phyloP scores from a whole-genome alignment of 1,140 invertebrate species.

The Pentalonia nigronervosa region DNA sequence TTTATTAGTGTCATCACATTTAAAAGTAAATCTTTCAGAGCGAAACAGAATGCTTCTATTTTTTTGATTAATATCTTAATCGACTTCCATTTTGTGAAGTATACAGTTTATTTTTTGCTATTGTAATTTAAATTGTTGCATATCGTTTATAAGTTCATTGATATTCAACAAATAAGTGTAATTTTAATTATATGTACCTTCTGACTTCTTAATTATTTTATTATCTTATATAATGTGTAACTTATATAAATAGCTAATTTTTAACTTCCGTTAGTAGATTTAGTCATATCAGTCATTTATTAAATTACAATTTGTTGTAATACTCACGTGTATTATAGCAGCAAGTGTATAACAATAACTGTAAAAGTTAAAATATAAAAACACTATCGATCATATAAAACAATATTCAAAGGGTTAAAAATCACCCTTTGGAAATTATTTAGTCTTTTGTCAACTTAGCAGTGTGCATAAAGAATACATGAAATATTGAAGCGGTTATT shows the following conservation, averaged over 20 bases:
- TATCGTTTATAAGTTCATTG: neutral
- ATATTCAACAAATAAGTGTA: neutral
- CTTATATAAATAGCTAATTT: neutral
- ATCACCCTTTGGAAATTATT: neutral
- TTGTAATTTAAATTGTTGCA: neutral
- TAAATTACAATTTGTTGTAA: neutral
- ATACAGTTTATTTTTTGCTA: neutral
- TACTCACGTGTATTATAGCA: neutral
- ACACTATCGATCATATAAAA: neutral
- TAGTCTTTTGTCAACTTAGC: neutral
- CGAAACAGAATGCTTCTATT: neutral
- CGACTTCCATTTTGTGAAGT: neutral
- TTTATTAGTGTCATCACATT: neutral
- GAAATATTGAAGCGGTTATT: slow-evolving; percentile 58
- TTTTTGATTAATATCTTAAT: neutral
- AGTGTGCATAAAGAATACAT: neutral
- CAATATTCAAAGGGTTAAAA: slow-evolving; percentile 24
- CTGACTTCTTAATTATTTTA: neutral
- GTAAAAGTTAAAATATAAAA: neutral
- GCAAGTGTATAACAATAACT: neutral
- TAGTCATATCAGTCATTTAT: neutral
- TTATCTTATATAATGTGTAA: neutral
- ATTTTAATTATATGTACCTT: neutral
- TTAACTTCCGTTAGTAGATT: neutral
- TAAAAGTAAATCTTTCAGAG: slow-evolving; percentile 10